A percentile compares a stretch with the other conserved stretches of the same genome.
phyloP scores from a whole-genome alignment of 2,113 vertebrate genomes.

The Onychorhynchus coronatus region DNA sequence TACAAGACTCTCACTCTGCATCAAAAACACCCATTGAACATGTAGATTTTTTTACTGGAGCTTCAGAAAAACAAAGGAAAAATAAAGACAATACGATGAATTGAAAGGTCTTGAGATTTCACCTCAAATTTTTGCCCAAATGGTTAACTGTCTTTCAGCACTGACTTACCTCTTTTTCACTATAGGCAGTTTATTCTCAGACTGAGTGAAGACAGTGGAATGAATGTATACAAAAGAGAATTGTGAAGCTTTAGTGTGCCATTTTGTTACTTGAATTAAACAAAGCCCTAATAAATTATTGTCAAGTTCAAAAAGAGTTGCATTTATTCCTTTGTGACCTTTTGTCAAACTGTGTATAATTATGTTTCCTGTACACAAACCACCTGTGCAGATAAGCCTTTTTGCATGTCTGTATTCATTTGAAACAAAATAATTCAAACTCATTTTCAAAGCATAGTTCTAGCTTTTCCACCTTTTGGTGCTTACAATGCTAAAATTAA shows the following conservation, averaged over 20 bases:
- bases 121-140: neutral
- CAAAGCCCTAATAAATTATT: slow-evolving; percentile 62
- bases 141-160: slow-evolving; percentile 36
- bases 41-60: neutral
- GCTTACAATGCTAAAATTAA: neutral
- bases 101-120: neutral
- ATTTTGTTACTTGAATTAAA: slow-evolving; percentile 63
- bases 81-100: neutral
- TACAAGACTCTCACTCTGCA: neutral
- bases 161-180: slow-evolving; percentile 14
- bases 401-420: slow-evolving; percentile 34
- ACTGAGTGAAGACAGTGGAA: slow-evolving; percentile 22
- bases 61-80: neutral
- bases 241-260: slow-evolving; percentile 36
- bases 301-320: slow-evolving; percentile 66
- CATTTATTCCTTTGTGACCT: slow-evolving; percentile 58
- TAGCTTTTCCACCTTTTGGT: neutral
- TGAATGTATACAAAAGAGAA: slow-evolving; percentile 57
- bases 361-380: slow-evolving; percentile 62
- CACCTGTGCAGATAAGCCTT: slow-evolving; percentile 57
- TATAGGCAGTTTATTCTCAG: slow-evolving; percentile 18
- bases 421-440: slow-evolving; percentile 19
- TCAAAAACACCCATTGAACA: neutral
- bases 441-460: slow-evolving; percentile 1
- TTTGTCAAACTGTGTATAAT: slow-evolving; percentile 59